Conservation (phyloP, 2,888 invertebrate species). For the Pardosa pseudoannulata region DNA sequence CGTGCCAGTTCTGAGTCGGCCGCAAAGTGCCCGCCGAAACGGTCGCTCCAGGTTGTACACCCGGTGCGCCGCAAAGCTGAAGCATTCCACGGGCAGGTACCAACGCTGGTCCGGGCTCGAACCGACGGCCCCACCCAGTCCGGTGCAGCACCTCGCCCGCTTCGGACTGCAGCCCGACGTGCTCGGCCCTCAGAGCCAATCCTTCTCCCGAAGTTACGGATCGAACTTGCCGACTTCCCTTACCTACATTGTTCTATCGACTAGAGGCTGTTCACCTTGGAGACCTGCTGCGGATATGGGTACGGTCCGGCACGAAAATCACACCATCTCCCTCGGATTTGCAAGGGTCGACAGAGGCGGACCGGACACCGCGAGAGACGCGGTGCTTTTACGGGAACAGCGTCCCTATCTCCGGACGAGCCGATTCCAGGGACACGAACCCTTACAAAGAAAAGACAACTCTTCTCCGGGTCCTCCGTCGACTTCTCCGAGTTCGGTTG, state of each 20-base stretch:
- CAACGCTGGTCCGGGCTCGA: too few relatives aligned
- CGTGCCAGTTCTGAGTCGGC: too few relatives aligned
- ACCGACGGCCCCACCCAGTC: too few relatives aligned
- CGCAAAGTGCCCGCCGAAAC: too few relatives aligned
- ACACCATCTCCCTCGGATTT: constrained; percentile 40
- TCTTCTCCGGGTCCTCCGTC: constrained; percentile 77
- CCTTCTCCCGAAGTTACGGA: constrained; percentile 82
- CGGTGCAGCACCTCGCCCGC: too few relatives aligned
- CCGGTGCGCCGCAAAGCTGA: too few relatives aligned
- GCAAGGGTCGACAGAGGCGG: constrained; percentile 61
- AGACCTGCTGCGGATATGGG: constrained; percentile 86
- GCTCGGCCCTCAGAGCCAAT: constrained; percentile 85
- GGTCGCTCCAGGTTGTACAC: too few relatives aligned
- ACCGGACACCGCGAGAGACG: constrained; percentile 78
- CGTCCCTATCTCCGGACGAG: constrained; percentile 78
- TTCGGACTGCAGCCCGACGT: constrained; percentile 81
- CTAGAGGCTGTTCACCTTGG: constrained; percentile 85
- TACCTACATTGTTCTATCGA: constrained; percentile 84
- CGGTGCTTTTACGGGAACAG: constrained; percentile 77
- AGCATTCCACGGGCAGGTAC: too few relatives aligned
- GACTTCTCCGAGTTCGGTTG: constrained; percentile 78
- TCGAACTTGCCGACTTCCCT: constrained; percentile 84
- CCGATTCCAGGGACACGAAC: constrained; percentile 78
- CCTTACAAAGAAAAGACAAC: constrained; percentile 79
- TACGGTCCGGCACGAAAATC: constrained; percentile 72